Evolutionary conservation across 2,797 vertebrate species (phyloP), one percentile per base, ranked within the genome.

Genomic region (Phoxinus dragarum): DNA sequence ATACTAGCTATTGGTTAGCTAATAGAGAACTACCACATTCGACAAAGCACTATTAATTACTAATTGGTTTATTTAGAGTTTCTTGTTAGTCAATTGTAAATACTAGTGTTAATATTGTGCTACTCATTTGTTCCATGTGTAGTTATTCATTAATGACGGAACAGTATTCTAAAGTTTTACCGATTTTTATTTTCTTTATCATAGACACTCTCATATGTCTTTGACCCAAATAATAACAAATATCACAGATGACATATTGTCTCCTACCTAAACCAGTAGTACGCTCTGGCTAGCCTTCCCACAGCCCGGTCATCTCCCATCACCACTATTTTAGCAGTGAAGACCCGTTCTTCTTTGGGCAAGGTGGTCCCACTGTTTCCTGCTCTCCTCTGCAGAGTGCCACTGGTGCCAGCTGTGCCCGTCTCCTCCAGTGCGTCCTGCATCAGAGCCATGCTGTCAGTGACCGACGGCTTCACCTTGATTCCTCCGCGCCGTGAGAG

Each of bases 241-340:
- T 40, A 16, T 78, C n/a, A 71, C 21, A 52, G 5, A 66, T 72
- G 9, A 38, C 12, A 47, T 38, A 16, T 71, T 21, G 4, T 31
- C 44, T 76, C 88, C 89, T 91, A 99, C 98, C 97, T 97, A 91
- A 97, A 94, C 11, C 91, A 94, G 91, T 95, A 95, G 91, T 96
- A 98, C 73, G 97, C 96, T 88, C 95, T 96, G 4, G 97, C 97
- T 89, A 99, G 94, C 87, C 95, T 96, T 12, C 97, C 98, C 90
- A 99, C 91, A 42, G 96, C 89, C 40, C 97, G 91, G 89, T 99
- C 98, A 0, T 98, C 97, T 0, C 98, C 98, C 92, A 99, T 94
- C 82, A 95, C 91, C 17, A 99, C 93, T 6, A 99, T 92, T 74
- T 95, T 96, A 36, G 98, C 98, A 0, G 96, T 98, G 82, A 96